Base-by-base conservation (phyloP, 2,888 invertebrate species). In the Trichopria drosophilae region DNA sequence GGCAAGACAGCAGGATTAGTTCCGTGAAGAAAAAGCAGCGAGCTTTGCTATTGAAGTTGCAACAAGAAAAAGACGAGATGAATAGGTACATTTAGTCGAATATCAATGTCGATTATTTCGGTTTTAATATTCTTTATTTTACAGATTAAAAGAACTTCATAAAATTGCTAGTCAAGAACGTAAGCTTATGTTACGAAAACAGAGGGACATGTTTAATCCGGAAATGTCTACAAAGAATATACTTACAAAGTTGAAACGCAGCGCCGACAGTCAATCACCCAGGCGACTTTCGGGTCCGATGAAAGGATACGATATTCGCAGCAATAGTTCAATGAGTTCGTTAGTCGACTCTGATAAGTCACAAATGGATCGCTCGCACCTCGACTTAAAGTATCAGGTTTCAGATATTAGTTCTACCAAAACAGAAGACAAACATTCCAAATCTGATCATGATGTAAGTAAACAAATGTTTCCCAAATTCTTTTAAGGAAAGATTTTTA, bases 21-120 rank as follows among this genome's bases (percentile, higher is more conserved):
- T 72, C 81, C 2, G 79, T 87, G 19, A 84, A 83, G 61, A 86
- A 86, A 68, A 84, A 84, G 58, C 86, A 87, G 68, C 75, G 86
- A 51, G 85, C 82, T 1, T 75, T 87, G 47, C 71, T 87, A 47
- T 68, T 85, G 50, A 83, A 83, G 67, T 78, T 85, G 55, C 82
- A 86, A 62, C 83, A 84, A 63, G 85, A 87, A 66, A 80, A 83
- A 62, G 82, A 84, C 55, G 85, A 86, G 70, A 84, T 87, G 72
- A 80, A 82, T 70, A 80, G 81, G 82, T 81, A 65, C 66, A 51
- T 45, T 45, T 6, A 26, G 26, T 12, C 5, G 10, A 32, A 28
- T 32, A 20, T 16, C 23, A 10, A 5, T 35, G 16, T 2, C 22
- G 15, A 20, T 22, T 31, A 15, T 22, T 19, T 19, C 32, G 32